Percentiles rank a stretch among this genome's conserved stretches.
Conservation (phyloP, 2,888 invertebrate genomes). For the Notocelia uddmanniana region DNA sequence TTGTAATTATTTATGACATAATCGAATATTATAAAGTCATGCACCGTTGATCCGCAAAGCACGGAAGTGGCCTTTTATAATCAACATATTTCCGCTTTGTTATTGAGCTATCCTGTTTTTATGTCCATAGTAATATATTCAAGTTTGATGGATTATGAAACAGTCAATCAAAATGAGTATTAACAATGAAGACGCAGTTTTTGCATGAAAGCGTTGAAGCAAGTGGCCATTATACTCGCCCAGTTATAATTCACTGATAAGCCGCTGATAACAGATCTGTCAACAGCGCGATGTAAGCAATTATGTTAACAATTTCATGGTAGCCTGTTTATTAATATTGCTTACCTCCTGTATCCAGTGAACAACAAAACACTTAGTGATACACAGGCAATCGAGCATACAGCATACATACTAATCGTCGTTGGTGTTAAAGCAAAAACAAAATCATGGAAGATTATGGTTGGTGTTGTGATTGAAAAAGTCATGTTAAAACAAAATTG, state of each 20-base stretch:
- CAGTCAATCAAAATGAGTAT: conserved; percentile 12
- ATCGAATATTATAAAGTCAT: conserved; percentile 37
- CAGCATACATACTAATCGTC: not conserved
- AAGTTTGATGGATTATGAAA: conserved; percentile 8
- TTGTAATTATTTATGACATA: conserved; percentile 25
- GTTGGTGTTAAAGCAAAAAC: not conserved
- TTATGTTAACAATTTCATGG: conserved; percentile 47
- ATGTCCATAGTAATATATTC: conserved; percentile 14
- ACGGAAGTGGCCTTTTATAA: conserved; percentile 44
- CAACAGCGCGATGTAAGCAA: conserved; percentile 48
- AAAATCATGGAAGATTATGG: not conserved
- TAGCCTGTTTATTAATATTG: conserved; percentile 39
- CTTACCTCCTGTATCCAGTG: conserved; percentile 10
- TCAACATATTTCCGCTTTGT: conserved; percentile 44
- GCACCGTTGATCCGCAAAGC: conserved; percentile 25
- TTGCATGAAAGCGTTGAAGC: conserved; percentile 43
- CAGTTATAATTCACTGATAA: conserved; percentile 52
- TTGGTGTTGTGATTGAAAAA: not conserved
- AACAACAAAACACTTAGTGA: not conserved
- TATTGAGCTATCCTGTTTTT: conserved; percentile 37
- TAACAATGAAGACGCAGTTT: conserved; percentile 42
- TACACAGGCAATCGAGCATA: not conserved
- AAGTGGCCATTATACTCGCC: conserved; percentile 43
- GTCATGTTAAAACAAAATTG: not conserved
- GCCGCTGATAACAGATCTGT: conserved; percentile 50